phyloP scores from a whole-genome alignment of 2,797 vertebrate species.

The Argya squamiceps region DNA sequence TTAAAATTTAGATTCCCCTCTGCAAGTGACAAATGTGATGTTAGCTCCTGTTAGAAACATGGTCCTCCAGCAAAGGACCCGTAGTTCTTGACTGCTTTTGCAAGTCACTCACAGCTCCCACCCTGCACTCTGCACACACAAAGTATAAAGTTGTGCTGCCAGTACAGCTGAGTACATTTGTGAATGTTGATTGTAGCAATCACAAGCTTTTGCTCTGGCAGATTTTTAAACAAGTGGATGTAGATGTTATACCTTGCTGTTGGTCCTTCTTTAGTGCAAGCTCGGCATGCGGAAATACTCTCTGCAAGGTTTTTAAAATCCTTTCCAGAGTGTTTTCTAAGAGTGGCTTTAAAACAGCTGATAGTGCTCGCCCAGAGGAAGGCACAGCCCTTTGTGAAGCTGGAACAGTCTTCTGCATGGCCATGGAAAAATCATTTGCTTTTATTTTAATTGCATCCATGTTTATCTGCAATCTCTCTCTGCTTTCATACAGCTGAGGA shows the following conservation, averaged over 20 bases:
- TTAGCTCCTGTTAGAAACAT: not conserved
- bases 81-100: rapidly evolving
- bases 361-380: conserved; percentile 85
- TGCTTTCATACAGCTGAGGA: conserved; percentile 90
- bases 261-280: conserved; percentile 75
- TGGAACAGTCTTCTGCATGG: conserved; percentile 89
- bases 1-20: not conserved
- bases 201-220: not conserved
- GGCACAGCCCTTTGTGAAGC: conserved; percentile 86
- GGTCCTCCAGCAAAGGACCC: rapidly evolving
- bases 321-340: conserved; percentile 76
- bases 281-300: conserved; percentile 88
- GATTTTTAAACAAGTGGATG: not conserved
- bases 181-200: not conserved
- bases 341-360: conserved; percentile 82
- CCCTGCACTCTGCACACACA: too few relatives aligned
- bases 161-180: not conserved
- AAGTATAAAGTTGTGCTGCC: not conserved
- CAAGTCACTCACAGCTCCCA: not conserved
- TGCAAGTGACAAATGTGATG: not conserved
- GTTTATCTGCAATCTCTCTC: conserved; percentile 88
- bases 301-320: conserved; percentile 80
- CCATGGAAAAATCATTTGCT: conserved; percentile 85
- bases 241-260: conserved; percentile 69
- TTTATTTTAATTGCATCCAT: conserved; percentile 85